Conservation (phyloP, 53 echinoderm and acorn worm species). For the Paracentrotus lividus region DNA sequence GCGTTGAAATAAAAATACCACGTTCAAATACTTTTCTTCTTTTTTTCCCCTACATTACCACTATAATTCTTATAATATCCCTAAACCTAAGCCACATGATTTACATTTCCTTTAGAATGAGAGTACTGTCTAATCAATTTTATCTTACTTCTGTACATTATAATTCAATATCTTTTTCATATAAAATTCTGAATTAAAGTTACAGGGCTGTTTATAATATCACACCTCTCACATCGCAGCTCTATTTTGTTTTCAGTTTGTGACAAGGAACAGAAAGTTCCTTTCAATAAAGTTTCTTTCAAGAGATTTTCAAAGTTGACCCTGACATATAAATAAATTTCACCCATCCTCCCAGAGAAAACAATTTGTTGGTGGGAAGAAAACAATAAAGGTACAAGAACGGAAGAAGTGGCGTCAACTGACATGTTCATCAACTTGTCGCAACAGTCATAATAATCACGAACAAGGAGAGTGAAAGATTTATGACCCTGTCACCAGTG, state of each 20-base stretch:
- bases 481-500: slow-evolving; percentile 17
- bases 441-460: slow-evolving; percentile 40
- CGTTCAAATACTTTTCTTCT: neutral
- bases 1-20: neutral
- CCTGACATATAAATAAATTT: slow-evolving; percentile 56
- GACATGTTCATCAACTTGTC: slow-evolving; percentile 21
- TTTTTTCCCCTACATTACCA: neutral
- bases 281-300: slow-evolving; percentile 15
- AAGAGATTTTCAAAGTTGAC: slow-evolving; percentile 32
- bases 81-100: too few species aligned
- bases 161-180: neutral
- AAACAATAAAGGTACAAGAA: neutral
- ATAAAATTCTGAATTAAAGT: neutral
- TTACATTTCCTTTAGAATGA: neutral
- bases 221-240: neutral
- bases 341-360: slow-evolving; percentile 7
- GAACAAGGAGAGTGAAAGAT: slow-evolving; percentile 7
- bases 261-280: slow-evolving; percentile 1
- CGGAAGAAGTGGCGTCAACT: neutral
- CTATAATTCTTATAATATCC: neutral
- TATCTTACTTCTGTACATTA: neutral
- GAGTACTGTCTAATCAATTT: neutral
- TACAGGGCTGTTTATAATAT: neutral
- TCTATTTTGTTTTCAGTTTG: neutral
- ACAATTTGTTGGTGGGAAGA: slow-evolving; percentile 22